Evolutionary conservation across 2,888 invertebrate genomes (phyloP).

Genomic region (Euzophera pinguis): DNA sequence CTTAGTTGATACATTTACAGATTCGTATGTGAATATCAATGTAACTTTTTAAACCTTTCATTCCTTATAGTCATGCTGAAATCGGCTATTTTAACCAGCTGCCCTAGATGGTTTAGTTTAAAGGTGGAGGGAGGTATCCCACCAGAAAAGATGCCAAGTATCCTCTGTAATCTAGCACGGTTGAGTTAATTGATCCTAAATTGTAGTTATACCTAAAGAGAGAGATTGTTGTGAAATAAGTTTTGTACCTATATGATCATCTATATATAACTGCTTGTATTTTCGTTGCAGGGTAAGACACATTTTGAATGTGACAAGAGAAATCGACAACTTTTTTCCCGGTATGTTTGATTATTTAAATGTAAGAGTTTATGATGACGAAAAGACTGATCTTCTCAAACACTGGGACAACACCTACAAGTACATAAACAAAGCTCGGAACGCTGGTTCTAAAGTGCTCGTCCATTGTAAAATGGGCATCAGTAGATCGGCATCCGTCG

Average conservation of each 20-base stretch:
- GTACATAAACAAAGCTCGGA: conserved; percentile 95
- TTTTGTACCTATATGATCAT: no score
- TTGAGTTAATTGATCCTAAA: no score
- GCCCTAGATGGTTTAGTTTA: no score
- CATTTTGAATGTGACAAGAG: conserved; percentile 98
- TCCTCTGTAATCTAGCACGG: no score
- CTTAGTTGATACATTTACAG: no score
- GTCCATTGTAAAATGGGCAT: conserved; percentile 99
- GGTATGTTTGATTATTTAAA: conserved; percentile 98
- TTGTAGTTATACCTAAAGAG: no score
- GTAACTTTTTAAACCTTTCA: no score
- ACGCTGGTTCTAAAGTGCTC: conserved; percentile 94
- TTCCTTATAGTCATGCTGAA: no score
- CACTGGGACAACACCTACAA: conserved; percentile 99
- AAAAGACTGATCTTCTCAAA: conserved; percentile 96
- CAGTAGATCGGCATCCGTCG: conserved; percentile 98
- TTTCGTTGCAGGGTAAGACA: conserved; percentile 89
- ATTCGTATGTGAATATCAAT: no score
- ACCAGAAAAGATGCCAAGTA: no score
- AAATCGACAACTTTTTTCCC: conserved; percentile 99
- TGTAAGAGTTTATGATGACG: conserved; percentile 97
- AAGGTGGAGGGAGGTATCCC: no score
- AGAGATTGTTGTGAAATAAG: neutral
- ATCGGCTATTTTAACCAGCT: no score
- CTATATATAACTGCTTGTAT: conserved; percentile 16